Percentiles rank a stretch among this genome's conserved stretches.
Evolutionary conservation across 2,888 invertebrate genomes (phyloP).

Genomic region (Parthenolecanium corni): DNA sequence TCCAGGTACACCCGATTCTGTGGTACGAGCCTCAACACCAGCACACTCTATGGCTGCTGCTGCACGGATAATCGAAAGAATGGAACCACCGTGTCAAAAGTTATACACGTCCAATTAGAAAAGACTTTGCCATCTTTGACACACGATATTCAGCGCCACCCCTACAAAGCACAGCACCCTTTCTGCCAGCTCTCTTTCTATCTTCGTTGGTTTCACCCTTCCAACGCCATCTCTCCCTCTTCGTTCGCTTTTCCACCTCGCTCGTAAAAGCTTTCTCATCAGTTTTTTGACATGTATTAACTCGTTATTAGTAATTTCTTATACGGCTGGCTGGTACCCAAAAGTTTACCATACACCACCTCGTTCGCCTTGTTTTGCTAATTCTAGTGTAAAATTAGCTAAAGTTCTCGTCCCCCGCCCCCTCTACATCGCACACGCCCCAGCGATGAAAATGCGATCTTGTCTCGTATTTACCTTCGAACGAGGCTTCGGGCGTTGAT

Average conservation of each 20-base stretch:
- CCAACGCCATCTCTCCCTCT: no score
- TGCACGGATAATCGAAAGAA: constrained; percentile 1
- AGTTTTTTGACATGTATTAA: constrained; percentile 17
- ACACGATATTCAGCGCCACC: constrained; percentile 11
- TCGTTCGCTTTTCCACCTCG: not conserved
- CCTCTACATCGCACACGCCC: not conserved
- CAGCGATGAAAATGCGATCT: no score
- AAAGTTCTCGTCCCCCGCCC: not conserved
- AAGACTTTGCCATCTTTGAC: constrained; percentile 22
- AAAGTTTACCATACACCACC: no score
- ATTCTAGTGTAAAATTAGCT: constrained; percentile 7
- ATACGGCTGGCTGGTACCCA: not conserved
- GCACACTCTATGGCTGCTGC: no score
- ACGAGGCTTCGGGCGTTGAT: no score
- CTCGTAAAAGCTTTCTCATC: not conserved
- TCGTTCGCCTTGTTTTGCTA: not conserved
- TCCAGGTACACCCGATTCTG: no score
- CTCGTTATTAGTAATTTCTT: constrained; percentile 27
- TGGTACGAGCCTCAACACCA: no score
- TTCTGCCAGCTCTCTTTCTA: no score
- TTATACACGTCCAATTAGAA: constrained; percentile 28
- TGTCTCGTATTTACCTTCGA: no score
- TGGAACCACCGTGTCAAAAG: constrained; percentile 25
- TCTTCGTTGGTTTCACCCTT: no score
- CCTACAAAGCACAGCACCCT: not conserved